Base-by-base conservation (phyloP, 2,888 invertebrate species). In the Oasisia sp. region DNA sequence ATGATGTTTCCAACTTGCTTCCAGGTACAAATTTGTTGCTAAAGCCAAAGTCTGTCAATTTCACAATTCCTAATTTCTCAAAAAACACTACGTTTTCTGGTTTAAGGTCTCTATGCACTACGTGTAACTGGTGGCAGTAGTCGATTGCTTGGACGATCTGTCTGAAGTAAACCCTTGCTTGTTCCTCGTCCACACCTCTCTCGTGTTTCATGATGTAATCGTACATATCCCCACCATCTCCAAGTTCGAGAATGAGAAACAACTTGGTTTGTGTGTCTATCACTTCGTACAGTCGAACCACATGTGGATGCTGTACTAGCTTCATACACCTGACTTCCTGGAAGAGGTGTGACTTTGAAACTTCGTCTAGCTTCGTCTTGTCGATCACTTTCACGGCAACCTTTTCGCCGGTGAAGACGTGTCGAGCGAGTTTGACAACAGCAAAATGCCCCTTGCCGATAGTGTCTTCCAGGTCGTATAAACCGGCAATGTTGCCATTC, bases 51-150 rank as follows among this genome's bases (percentile, higher is more conserved):
- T 99, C 99, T 93, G 99, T 99, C 96, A 99, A 97, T 97, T 99
- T 99, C 58, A 99, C 99, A 96, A 99, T 97, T 93, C 99, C 99
- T 92, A 98, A 97, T 97, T 99, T 98, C 97, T 99, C 99, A 96
- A 99, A 99, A 97, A 99, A 99, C 91, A 99, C 99, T 93, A 99
- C 99, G 97, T 99, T 99, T 97, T 99, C 99, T 27, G 99, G 99
- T 97, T 99, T 99, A 94, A 99, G 97, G 97, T 99, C 99, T 94
- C 99, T 97, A 95, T 98, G 98, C 32, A 98, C 97, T 45, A 98
- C 98, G 96, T 98, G 98, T 94, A 98, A 97, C 97, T 98, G 98
- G 97, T 99, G 99, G 97, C 99, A 99, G 96, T 99, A 97, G 94
- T 99, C 98, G 96, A 99, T 99, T 94, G 99, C 99, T 95, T 98